Evolutionary conservation across 2,113 vertebrate species (phyloP).

Genomic region (Empidonax traillii): DNA sequence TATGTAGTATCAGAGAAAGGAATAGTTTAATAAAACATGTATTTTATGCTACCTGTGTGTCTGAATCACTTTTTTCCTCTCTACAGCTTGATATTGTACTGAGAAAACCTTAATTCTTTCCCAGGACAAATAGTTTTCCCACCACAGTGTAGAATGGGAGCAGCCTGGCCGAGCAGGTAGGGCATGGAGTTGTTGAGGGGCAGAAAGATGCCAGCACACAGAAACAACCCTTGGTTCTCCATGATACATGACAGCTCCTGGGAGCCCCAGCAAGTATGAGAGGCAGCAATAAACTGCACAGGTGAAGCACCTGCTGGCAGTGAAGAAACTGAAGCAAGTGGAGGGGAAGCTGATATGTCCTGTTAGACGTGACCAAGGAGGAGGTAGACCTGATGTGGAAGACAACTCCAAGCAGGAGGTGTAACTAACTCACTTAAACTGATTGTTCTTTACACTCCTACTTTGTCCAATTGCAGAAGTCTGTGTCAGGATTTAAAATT

Average conservation of each 20-base stretch:
- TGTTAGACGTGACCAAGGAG: background rate
- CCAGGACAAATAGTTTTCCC: background rate
- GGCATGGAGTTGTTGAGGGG: background rate
- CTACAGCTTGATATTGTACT: background rate
- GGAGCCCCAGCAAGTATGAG: background rate
- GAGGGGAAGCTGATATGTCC: accelerated
- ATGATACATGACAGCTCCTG: background rate
- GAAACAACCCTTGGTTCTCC: background rate
- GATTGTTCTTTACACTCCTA: background rate
- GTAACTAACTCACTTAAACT: background rate
- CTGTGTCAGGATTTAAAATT: constrained; percentile 1
- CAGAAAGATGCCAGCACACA: background rate
- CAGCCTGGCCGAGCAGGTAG: background rate
- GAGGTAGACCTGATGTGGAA: background rate
- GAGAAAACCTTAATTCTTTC: background rate
- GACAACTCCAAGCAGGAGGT: background rate
- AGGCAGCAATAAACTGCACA: background rate
- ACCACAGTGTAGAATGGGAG: background rate
- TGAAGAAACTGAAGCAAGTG: background rate
- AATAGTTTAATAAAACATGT: background rate
- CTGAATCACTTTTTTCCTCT: background rate
- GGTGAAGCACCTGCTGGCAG: background rate
- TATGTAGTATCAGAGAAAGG: background rate
- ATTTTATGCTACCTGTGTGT: background rate
- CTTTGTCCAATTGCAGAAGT: background rate